Percentiles rank a stretch among this genome's conserved stretches.
Evolutionary conservation across 2,888 invertebrate genomes (phyloP).

Genomic region (Sthenelais limicola): DNA sequence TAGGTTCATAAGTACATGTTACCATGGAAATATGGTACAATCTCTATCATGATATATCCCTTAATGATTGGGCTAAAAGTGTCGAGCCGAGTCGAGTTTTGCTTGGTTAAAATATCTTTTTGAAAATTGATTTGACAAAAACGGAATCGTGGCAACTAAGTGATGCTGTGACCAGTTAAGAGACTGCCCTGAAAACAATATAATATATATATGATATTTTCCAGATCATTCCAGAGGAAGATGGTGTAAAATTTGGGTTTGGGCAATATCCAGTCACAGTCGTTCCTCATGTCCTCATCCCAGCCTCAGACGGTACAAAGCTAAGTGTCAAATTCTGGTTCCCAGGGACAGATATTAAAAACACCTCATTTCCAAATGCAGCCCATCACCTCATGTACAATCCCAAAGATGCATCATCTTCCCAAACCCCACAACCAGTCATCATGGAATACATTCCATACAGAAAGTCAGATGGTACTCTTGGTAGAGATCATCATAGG

Average conservation of each 20-base stretch:
- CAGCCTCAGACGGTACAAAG: slow-evolving; percentile 36
- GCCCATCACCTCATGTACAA: not conserved
- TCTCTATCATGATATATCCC: no score
- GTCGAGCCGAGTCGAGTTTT: no score
- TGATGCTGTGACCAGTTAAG: no score
- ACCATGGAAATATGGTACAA: no score
- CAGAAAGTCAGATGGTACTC: slow-evolving; percentile 51
- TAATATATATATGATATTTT: not conserved
- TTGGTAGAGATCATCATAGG: slow-evolving; percentile 46
- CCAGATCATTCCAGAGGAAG: slow-evolving; percentile 12
- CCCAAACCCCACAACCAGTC: slow-evolving; percentile 28
- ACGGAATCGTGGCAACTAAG: no score
- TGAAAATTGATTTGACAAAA: no score
- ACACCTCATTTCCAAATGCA: not conserved
- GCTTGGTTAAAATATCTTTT: no score
- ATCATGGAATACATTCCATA: slow-evolving; percentile 54
- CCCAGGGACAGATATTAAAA: not conserved
- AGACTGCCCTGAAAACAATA: no score
- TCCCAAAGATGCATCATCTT: not conserved
- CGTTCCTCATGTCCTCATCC: slow-evolving; percentile 39
- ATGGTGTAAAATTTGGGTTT: slow-evolving; percentile 29
- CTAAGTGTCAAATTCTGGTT: slow-evolving; percentile 42
- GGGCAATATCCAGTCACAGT: slow-evolving; percentile 43
- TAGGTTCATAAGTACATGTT: no score
- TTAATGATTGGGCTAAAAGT: no score